Percentiles rank a stretch among this genome's conserved stretches.
Conservation (phyloP, 2,113 vertebrate species). For the Amblyornis subalaris region DNA sequence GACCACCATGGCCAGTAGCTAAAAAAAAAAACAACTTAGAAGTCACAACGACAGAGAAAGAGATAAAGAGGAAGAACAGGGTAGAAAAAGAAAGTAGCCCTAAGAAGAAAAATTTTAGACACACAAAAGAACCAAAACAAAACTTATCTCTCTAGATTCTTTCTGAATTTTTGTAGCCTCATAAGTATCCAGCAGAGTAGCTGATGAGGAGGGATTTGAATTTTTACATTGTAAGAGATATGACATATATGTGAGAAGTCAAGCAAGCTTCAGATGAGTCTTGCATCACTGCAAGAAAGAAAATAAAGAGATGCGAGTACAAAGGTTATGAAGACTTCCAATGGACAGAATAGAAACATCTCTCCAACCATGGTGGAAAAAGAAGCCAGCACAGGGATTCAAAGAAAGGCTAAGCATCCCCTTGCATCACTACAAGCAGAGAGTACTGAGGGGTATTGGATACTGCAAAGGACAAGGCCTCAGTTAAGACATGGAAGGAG, state of each 20-base stretch:
- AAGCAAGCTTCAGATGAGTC: background rate
- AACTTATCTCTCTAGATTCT: background rate
- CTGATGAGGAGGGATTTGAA: background rate
- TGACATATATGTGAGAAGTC: background rate
- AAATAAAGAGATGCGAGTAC: background rate
- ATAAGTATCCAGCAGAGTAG: background rate
- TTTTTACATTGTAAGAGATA: background rate
- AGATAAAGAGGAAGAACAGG: background rate
- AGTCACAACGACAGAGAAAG: background rate
- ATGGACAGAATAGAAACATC: background rate
- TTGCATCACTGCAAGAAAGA: background rate
- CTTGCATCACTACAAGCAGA: rapidly evolving
- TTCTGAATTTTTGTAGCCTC: background rate
- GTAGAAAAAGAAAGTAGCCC: background rate
- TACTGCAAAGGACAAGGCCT: background rate
- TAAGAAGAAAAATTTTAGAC: background rate
- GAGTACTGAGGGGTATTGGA: too few relatives aligned
- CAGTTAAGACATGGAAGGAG: background rate
- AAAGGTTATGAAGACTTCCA: background rate
- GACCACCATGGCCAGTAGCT: background rate
- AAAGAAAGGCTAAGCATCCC: background rate
- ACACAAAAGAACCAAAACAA: background rate
- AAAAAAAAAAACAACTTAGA: background rate
- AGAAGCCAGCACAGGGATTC: background rate
- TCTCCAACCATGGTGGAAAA: background rate